phyloP scores from a whole-genome alignment of 2,888 invertebrate species.

The Catocala fraxini region DNA sequence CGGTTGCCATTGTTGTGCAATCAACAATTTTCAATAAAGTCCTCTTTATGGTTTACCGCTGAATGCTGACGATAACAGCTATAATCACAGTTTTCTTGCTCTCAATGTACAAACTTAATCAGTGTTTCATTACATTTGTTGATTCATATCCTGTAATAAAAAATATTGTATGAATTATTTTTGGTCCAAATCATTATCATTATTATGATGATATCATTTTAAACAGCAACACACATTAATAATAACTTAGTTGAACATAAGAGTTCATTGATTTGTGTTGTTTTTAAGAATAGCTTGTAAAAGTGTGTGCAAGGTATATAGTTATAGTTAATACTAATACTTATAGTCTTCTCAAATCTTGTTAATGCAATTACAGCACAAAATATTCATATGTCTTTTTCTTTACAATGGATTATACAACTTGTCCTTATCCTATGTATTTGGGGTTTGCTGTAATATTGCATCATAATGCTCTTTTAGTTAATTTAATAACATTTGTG shows the following conservation, averaged over 20 bases:
- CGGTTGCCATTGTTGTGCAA: constrained; percentile 81
- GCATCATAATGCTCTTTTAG: background rate
- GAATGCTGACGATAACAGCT: constrained; percentile 71
- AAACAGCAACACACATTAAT: no score
- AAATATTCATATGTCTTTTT: background rate
- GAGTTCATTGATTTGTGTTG: background rate
- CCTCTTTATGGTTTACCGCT: constrained; percentile 73
- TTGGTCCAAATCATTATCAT: constrained; percentile 6
- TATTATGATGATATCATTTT: background rate
- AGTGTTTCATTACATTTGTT: constrained; percentile 71
- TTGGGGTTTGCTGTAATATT: background rate
- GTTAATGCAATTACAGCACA: background rate
- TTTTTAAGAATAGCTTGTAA: background rate
- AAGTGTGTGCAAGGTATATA: no score
- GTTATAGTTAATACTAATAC: no score
- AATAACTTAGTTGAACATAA: background rate
- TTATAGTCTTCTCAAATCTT: background rate
- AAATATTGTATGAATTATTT: constrained; percentile 20
- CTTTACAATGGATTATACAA: no score
- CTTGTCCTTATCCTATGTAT: no score
- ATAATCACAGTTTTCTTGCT: constrained; percentile 57
- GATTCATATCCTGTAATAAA: constrained; percentile 67
- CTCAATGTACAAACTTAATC: constrained; percentile 69
- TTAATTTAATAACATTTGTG: constrained; percentile 1
- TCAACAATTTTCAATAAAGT: constrained; percentile 84